Evolutionary conservation across 2,113 vertebrate species (phyloP).

Genomic region (Plecturocebus donacophilus): DNA sequence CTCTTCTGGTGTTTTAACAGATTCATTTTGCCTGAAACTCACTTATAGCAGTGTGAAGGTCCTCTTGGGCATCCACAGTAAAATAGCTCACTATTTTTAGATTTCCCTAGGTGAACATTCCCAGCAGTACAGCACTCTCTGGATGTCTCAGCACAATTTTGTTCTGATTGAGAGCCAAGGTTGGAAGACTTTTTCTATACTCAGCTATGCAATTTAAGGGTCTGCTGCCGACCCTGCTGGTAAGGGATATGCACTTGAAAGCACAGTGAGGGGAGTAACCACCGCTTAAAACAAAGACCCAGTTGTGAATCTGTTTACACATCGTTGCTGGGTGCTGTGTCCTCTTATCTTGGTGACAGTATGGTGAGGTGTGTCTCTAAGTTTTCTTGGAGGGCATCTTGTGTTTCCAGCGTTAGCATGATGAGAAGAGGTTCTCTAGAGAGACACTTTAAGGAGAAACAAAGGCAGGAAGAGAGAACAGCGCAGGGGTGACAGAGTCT

Average conservation of each 20-base stretch:
- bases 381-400: background rate
- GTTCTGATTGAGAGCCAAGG: conserved; percentile 53
- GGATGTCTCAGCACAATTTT: conserved; percentile 46
- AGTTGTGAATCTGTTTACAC: background rate
- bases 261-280: conserved; percentile 8
- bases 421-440: background rate
- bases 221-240: conserved; percentile 28
- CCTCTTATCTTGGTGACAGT: background rate
- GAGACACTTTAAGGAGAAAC: background rate
- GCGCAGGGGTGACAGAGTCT: background rate
- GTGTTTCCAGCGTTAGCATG: background rate
- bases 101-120: conserved; percentile 15
- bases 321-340: background rate
- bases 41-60: background rate
- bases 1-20: background rate
- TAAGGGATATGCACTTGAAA: background rate
- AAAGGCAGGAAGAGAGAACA: background rate
- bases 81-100: conserved; percentile 52
- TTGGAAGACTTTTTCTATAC: conserved; percentile 35
- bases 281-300: background rate
- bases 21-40: conserved; percentile 20
- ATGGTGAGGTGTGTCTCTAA: background rate
- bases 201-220: conserved; percentile 54
- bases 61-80: background rate
- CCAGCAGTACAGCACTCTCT: conserved; percentile 20